Conservation (phyloP, 1,140 invertebrate species). For the Drosophila pachea region DNA sequence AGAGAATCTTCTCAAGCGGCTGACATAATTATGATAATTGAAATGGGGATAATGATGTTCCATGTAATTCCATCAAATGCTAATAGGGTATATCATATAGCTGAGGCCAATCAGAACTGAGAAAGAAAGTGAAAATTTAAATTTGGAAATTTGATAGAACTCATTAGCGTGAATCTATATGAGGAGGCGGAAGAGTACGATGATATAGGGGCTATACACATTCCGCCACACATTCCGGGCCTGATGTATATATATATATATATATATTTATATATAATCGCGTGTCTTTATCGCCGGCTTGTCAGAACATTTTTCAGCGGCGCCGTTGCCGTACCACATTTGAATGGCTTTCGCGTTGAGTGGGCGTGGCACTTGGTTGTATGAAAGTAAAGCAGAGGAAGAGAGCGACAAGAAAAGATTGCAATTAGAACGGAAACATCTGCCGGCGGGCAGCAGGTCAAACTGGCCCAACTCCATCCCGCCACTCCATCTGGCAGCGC, state of each 20-base stretch:
- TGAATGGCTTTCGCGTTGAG: background rate
- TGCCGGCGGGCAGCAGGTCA: slow-evolving; percentile 34
- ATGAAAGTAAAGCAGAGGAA: too few relatives aligned
- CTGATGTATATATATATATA: background rate
- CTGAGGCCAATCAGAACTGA: too few relatives aligned
- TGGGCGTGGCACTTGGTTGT: too few relatives aligned
- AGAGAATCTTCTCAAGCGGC: slow-evolving; percentile 2
- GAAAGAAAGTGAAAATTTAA: background rate
- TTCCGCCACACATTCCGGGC: too few relatives aligned
- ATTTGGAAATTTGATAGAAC: too few relatives aligned
- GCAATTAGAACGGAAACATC: slow-evolving; percentile 34
- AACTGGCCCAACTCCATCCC: background rate
- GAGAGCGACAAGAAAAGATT: slow-evolving; percentile 4
- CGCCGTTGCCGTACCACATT: background rate
- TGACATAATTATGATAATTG: slow-evolving; percentile 11
- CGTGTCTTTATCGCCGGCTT: background rate
- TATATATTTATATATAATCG: background rate
- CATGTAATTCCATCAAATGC: too few relatives aligned
- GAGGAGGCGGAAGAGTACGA: background rate
- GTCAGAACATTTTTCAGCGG: background rate
- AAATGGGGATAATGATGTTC: slow-evolving; percentile 6
- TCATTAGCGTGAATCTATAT: too few relatives aligned
- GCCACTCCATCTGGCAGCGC: slow-evolving; percentile 3
- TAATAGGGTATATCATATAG: too few relatives aligned
- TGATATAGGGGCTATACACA: background rate